phyloP scores from a whole-genome alignment of 2,888 invertebrate genomes.

The Lomographa bimaculata region DNA sequence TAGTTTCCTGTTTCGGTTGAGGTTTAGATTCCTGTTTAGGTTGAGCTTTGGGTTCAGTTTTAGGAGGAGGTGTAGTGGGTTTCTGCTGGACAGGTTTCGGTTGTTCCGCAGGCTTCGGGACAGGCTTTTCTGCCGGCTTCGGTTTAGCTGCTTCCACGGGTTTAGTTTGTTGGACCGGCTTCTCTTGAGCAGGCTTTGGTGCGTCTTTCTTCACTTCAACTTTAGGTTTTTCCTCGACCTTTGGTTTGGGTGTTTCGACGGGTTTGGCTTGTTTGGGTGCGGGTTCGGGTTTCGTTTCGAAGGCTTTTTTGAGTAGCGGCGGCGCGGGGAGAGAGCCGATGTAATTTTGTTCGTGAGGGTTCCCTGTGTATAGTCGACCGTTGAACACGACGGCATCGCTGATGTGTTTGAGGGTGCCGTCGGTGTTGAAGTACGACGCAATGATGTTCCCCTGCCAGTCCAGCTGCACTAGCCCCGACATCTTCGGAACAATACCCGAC shows the following conservation, averaged over 20 bases:
- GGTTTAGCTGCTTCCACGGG: slow-evolving; percentile 12
- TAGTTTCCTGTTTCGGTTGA: slow-evolving; percentile 20
- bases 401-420: slow-evolving; percentile 77
- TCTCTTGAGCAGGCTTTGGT: slow-evolving; percentile 26
- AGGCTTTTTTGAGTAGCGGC: slow-evolving; percentile 71
- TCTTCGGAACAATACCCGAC: slow-evolving; percentile 57
- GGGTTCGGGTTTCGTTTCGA: slow-evolving; percentile 34
- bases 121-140: slow-evolving; percentile 1
- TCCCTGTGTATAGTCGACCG: slow-evolving; percentile 86
- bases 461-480: slow-evolving; percentile 85
- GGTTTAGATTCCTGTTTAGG: slow-evolving; percentile 3
- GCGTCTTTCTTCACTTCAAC: slow-evolving; percentile 31
- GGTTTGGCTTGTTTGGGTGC: slow-evolving; percentile 23
- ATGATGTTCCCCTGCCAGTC: slow-evolving; percentile 89
- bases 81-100: slow-evolving; percentile 17
- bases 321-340: slow-evolving; percentile 86
- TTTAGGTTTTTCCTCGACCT: slow-evolving; percentile 31
- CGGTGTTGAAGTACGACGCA: slow-evolving; percentile 86
- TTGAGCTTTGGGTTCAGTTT: not conserved
- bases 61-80: slow-evolving; percentile 6
- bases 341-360: slow-evolving; percentile 85
- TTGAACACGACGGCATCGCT: slow-evolving; percentile 87
- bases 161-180: slow-evolving; percentile 16
- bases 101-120: slow-evolving; percentile 8
- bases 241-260: slow-evolving; percentile 30